phyloP scores from a whole-genome alignment of 1,140 invertebrate genomes.

The Macrocentrus cingulum region DNA sequence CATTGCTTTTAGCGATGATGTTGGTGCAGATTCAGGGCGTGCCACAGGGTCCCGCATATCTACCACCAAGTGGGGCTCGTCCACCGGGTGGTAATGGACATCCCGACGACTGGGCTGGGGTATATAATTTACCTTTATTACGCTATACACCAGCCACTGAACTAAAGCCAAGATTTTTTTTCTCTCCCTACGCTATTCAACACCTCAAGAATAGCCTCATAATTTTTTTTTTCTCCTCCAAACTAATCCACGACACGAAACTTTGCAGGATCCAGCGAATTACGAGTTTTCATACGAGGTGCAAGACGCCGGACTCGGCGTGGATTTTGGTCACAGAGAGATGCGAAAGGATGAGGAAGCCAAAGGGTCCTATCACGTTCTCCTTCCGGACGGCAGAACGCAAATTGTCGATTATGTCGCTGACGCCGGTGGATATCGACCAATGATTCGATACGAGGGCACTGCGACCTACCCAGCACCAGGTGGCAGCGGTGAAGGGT shows the following conservation, averaged over 20 bases:
- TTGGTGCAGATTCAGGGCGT: conserved; percentile 46
- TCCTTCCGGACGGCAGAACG: conserved; percentile 67
- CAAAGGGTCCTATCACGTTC: conserved; percentile 66
- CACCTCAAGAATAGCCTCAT: too few relatives aligned
- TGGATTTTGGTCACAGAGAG: conserved; percentile 68
- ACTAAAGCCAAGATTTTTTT: conserved; percentile 21
- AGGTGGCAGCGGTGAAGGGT: conserved; percentile 52
- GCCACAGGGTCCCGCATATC: conserved; percentile 59
- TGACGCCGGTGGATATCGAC: conserved; percentile 67
- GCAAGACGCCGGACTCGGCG: conserved; percentile 60
- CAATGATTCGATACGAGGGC: conserved; percentile 70
- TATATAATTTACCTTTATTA: conserved; percentile 28
- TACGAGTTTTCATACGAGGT: conserved; percentile 71
- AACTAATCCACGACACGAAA: too few relatives aligned
- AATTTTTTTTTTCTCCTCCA: too few relatives aligned
- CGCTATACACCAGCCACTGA: too few relatives aligned
- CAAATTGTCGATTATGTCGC: conserved; percentile 69
- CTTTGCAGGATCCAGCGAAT: conserved; percentile 63
- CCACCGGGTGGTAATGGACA: conserved; percentile 41
- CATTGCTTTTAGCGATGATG: conserved; percentile 44
- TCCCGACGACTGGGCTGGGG: conserved; percentile 55
- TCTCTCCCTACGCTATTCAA: too few relatives aligned
- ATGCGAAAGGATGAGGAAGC: conserved; percentile 65
- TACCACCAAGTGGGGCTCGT: conserved; percentile 56
- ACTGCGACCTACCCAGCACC: conserved; percentile 55